Evolutionary conservation across 2,797 vertebrate genomes (phyloP), one percentile per base, ranked within the genome.

Genomic region (Parambassis ranga): DNA sequence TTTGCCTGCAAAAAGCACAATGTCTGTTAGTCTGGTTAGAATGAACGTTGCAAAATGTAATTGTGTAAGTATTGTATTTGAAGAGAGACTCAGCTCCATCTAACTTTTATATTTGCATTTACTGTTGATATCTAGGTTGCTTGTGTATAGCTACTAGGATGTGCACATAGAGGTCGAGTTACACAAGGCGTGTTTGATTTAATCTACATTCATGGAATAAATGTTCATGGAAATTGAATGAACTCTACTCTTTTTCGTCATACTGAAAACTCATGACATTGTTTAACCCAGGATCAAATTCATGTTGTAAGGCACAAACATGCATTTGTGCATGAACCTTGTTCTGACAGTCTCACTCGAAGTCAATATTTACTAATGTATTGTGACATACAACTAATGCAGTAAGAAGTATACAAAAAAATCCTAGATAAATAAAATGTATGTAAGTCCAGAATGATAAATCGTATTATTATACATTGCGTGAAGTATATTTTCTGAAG

Each of bases 151-250:
- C 14, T 18, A 15, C 33, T 13, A 37, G 13, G 26, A 75, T 63
- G 44, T 47, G 50, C 35, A 52, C 61, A 49, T 37, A 41, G 27
- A 68, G 78, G 71, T 73, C 75, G 56, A 36, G 44, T 82, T 76
- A 64, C 67, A 59, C 35, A 71, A 72, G 66, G 26, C 33, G 41
- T 69, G 58, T 68, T 74, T 68, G 62, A 73, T 75, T 77, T 48
- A 69, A 83, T 87, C 69, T 61, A 52, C 71, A 68, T 83, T 83
- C 68, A 80, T 61, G 68, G 72, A 87, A 82, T 66, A 73, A 76
- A 79, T 57, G 62, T 84, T 85, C 68, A 52, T 65, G 62, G 71
- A 78, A 83, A 67, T 3, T 62, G 47, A 76, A 70, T 75, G 63
- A 79, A 77, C 48, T 58, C 50, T 62, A n/a, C 23, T 41, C 47